Base-by-base conservation (phyloP, 2,797 vertebrate genomes). In the Todus mexicanus region DNA sequence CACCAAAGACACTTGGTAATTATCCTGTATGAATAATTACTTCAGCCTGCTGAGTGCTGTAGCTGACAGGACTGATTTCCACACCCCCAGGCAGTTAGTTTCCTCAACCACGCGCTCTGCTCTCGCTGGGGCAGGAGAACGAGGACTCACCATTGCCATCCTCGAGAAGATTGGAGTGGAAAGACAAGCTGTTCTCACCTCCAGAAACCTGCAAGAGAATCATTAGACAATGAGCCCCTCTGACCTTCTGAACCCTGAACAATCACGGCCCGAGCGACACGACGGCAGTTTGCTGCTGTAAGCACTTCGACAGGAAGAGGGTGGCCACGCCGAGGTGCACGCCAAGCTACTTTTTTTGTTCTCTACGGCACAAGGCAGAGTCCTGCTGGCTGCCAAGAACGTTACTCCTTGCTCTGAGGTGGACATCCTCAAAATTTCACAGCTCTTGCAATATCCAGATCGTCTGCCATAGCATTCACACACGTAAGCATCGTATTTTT, bases 101-200 rank as follows among this genome's bases (percentile, higher is more conserved):
- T 57, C 61, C 61, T 53, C 48, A 27, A 29, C 48, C 37, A 27
- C 1, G 10, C 4, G 10, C 66, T 60, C 31, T 35, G 7, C 50
- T 51, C 56, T 15, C 9, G 12, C 6, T 12, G 38, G 17, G 47
- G n/a, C 33, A 60, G 61, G 19, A 93, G 70, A 89, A 50, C 3
- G 5, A 65, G 64, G 40, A 27, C 97, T 97, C 96, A 98, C 97
- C 48, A 6, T 51, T 90, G 65, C 95, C 93, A 42, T 97, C 97
- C 95, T 97, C 97, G 50, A 94, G 74, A 70, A 78, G 63, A 12
- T 13, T 68, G 15, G 95, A 81, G 75, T 51, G 76, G 86, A 53
- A 71, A 64, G 90, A 74, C 35, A 89, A 72, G 82, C 90, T 97
- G 91, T 90, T 97, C 81, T 98, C 98, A 43, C 89, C 75, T 37